A percentile compares a stretch with the other conserved stretches of the same genome.
These are phyloP conservation scores for Geococcyx californianus DNA, from an alignment of 2,113 vertebrate species.

Conservation along the genomic window DNA sequence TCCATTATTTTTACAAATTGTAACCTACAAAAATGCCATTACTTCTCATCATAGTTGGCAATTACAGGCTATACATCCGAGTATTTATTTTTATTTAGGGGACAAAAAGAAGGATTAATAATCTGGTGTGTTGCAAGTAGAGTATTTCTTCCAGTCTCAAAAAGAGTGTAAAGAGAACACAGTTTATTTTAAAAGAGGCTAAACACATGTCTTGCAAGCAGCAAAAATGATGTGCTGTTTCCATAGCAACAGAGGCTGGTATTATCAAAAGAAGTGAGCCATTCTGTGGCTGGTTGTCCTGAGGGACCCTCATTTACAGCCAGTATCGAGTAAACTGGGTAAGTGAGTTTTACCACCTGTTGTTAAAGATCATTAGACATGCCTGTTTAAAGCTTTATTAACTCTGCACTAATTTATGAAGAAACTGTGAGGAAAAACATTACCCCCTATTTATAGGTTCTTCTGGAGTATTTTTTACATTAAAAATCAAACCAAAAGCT, in stretches of 20 bases:
- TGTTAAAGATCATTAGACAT: slow-evolving; percentile 42
- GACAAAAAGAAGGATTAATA: neutral
- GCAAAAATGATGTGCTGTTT: slow-evolving; percentile 73
- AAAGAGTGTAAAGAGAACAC: slow-evolving; percentile 45
- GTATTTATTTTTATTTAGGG: neutral
- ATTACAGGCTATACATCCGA: neutral
- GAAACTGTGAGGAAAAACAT: neutral
- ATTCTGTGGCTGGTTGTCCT: slow-evolving; percentile 32
- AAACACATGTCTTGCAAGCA: slow-evolving; percentile 65
- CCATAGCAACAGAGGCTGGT: slow-evolving; percentile 77
- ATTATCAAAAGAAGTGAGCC: slow-evolving; percentile 68
- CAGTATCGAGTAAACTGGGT: slow-evolving; percentile 12
- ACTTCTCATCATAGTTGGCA: neutral
- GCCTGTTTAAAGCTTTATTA: slow-evolving; percentile 40
- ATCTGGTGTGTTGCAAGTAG: neutral
- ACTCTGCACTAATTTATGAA: slow-evolving; percentile 23
- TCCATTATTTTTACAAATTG: neutral
- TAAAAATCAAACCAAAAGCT: slow-evolving; percentile 38
- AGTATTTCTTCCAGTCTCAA: slow-evolving; percentile 16
- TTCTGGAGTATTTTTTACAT: slow-evolving; percentile 12
- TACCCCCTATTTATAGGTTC: neutral
- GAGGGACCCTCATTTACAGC: slow-evolving; percentile 64
- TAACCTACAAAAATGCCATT: neutral
- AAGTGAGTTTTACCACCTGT: slow-evolving; percentile 52
- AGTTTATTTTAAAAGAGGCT: slow-evolving; percentile 69